Conservation (phyloP, 2,888 invertebrate genomes). For the Trypoxylon attenuatum region DNA sequence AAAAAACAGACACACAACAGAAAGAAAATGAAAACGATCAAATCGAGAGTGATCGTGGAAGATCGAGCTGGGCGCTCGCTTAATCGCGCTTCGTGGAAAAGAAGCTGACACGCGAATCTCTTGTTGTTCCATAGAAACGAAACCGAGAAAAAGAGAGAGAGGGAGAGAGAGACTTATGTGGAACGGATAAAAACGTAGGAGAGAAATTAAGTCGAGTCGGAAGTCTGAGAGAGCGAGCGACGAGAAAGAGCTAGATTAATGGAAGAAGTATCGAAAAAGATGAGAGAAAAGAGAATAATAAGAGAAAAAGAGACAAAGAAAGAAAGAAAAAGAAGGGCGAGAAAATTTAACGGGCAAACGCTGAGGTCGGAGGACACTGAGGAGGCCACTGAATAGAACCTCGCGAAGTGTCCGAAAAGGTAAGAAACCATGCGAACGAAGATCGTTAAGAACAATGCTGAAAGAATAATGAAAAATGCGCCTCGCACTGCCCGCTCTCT, state of each 20-base stretch:
- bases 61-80: neutral
- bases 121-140: constrained; percentile 65
- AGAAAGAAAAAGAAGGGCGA: constrained; percentile 31
- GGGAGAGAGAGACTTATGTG: constrained; percentile 28
- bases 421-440: constrained; percentile 58
- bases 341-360: constrained; percentile 38
- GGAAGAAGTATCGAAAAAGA: no score
- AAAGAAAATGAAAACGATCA: neutral
- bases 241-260: constrained; percentile 22
- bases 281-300: neutral
- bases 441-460: constrained; percentile 26
- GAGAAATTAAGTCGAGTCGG: constrained; percentile 36
- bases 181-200: constrained; percentile 43
- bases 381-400: constrained; percentile 58
- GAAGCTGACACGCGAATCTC: constrained; percentile 53
- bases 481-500: constrained; percentile 72
- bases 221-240: constrained; percentile 50
- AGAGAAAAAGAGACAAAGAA: constrained; percentile 9
- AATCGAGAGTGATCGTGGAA: neutral
- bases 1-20: neutral
- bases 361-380: constrained; percentile 64
- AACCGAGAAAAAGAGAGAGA: constrained; percentile 49
- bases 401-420: constrained; percentile 70
- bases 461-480: constrained; percentile 34
- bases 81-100: neutral